Evolutionary conservation across 2,113 vertebrate species (phyloP), one percentile per base, ranked within the genome.

Genomic region (Talpa occidentalis): DNA sequence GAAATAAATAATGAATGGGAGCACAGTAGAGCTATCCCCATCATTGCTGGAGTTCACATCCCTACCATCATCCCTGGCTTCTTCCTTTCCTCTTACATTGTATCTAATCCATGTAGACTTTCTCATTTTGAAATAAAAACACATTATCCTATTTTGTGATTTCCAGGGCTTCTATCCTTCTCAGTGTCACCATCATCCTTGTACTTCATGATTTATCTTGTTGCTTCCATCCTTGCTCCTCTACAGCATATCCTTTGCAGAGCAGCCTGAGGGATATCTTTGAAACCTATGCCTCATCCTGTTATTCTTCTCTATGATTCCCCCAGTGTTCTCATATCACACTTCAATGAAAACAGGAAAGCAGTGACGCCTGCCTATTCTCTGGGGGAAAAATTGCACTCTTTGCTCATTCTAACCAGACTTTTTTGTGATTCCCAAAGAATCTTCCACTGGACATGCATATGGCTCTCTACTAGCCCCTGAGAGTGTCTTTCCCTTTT

Each of bases 361-460:
- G 10, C 6, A 26, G 7, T 69, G 52, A n/a, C 12, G 22, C 6
- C 40, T 64, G 8, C 26, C 7, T 67, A 21, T 49, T 26, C 16
- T 24, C 37, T 72, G 16, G 21, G 10, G 35, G 66, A 52, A 30
- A 12, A 6, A 28, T 6, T 47, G 0, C 8, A 2, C 2, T 15
- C 3, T 92, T 26, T 16, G 14, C 56, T 85, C 42, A 37, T 52
- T 24, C 24, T 15, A 76, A 49, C 6, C 21, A 15, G 32, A 35
- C 19, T 5, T 81, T 72, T 8, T 12, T 14, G 1, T 0, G 44
- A 14, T 28, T 72, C 19, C 52, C 52, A 28, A 73, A 74, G 69
- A 47, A 5, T 10, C 35, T 2, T 44, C 26, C 11, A 30, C 6
- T 30, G 17, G 4, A 16, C 16, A 35, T 0, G 5, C 37, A 12